Conservation (phyloP, 2,113 vertebrate genomes). For the Elanus axillaris region DNA sequence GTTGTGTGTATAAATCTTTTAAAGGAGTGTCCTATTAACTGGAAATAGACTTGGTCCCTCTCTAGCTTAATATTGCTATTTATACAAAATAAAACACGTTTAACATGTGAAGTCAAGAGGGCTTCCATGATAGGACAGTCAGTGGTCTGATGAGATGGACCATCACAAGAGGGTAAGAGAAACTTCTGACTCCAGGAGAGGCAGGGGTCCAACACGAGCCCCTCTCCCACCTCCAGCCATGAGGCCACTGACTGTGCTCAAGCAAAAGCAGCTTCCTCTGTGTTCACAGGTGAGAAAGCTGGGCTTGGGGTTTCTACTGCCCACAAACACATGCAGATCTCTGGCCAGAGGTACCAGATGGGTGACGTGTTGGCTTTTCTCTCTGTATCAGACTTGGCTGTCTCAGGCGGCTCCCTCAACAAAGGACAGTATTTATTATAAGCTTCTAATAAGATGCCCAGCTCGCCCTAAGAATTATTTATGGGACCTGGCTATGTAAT, state of each 20-base stretch:
- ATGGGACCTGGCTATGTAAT: neutral
- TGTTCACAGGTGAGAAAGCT: neutral
- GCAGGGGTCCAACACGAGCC: neutral
- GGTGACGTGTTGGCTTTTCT: neutral
- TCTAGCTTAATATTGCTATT: neutral
- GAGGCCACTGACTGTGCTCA: fast-evolving
- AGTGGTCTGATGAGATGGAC: neutral
- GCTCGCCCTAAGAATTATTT: neutral
- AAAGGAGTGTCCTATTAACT: neutral
- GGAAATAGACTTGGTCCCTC: neutral
- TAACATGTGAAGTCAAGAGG: neutral
- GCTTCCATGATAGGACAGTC: neutral
- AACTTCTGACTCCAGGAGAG: neutral
- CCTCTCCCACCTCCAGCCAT: neutral
- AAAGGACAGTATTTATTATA: neutral
- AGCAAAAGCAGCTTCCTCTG: fast-evolving
- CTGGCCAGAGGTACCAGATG: neutral
- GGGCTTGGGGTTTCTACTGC: neutral
- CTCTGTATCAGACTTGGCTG: neutral
- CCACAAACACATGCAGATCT: neutral
- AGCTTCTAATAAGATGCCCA: neutral
- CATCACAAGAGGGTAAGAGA: neutral
- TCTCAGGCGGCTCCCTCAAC: neutral
- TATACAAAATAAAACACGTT: neutral
- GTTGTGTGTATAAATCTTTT: neutral